phyloP scores from a whole-genome alignment of 2,113 vertebrate species.

The Cottus gobio region DNA sequence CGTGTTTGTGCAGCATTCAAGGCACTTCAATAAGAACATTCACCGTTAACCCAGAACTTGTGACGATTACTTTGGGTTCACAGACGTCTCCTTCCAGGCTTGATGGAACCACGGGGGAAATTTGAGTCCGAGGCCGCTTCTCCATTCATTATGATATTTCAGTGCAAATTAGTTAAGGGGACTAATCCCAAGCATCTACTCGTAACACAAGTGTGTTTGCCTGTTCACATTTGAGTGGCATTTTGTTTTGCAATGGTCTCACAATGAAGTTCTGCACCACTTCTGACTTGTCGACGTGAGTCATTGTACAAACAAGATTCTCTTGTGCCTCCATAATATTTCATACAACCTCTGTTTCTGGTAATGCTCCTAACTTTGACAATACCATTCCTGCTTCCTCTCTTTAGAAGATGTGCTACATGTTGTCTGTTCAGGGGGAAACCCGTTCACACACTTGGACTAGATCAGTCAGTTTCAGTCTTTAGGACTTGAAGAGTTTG shows the following conservation, averaged over 20 bases:
- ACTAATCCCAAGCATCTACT: slow-evolving; percentile 10
- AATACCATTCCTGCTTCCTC: slow-evolving; percentile 8
- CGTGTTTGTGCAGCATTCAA: slow-evolving; percentile 6
- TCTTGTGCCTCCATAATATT: slow-evolving; percentile 1
- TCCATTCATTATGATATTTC: slow-evolving; percentile 39
- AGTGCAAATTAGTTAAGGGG: slow-evolving; percentile 65
- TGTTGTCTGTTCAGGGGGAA: slow-evolving; percentile 42
- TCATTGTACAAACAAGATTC: slow-evolving; percentile 3
- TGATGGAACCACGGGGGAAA: slow-evolving; percentile 19
- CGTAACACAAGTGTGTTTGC: slow-evolving; percentile 1
- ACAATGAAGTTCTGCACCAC: slow-evolving; percentile 10
- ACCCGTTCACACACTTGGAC: slow-evolving; percentile 32
- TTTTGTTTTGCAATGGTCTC: slow-evolving; percentile 16
- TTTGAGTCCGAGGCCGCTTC: slow-evolving; percentile 20
- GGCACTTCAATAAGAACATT: slow-evolving; percentile 21
- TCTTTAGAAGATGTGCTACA: slow-evolving; percentile 32
- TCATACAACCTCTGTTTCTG: slow-evolving; percentile 2
- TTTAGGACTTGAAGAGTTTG: slow-evolving; percentile 74
- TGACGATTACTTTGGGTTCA: slow-evolving; percentile 7
- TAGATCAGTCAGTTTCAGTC: slow-evolving; percentile 24
- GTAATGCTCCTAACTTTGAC: slow-evolving; percentile 2
- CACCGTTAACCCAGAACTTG: slow-evolving; percentile 5
- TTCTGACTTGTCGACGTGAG: slow-evolving; percentile 6
- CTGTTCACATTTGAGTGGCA: slow-evolving; percentile 62
- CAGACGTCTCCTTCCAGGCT: slow-evolving; percentile 24